Evolutionary conservation across 2,888 invertebrate genomes (phyloP), one percentile per base, ranked within the genome.

Genomic region (Harmothoe impar): DNA sequence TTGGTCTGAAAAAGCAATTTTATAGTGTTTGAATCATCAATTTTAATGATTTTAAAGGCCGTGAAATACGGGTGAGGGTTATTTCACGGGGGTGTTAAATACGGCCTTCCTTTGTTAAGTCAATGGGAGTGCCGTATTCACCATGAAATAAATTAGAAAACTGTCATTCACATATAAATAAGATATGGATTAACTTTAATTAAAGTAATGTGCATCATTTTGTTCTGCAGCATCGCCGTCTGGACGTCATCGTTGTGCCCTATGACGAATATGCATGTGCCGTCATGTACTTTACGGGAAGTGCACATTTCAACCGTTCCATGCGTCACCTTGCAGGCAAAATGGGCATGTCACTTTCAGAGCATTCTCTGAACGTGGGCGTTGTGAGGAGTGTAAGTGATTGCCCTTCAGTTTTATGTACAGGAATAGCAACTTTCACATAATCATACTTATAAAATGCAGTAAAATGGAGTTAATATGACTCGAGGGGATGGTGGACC

Each of bases 321-420:
- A 95, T 96, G 93, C 94, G 96, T 35, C 95, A 96, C 89, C 94
- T 96, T 77, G 96, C 96, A 3, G 94, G 95, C 89, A 96, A 95
- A 92, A 95, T 95, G 94, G 95, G 95, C 25, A 96, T 96, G 96
- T 95, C 96, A 51, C 94, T 96, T 15, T 96, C 96, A n/a, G 96
- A 96, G 92, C 96, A 96, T 93, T 95, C 95, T 0, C 94, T 96
- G 0, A 94, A 94, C 78, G 94, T 93, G 5, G 96, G 96, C 29
- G 95, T 96, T 33, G 97, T 97, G 96, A 97, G 97, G 95, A 94
- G 94, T 92, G 95, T 96, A 92, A 89, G 91, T 77, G 1, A n/a
- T 17, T 52, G 10, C 12, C 17, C 17, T 81, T 15, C 17, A 52
- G 54, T 17, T 17, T 52, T 52, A 52, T 17, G 77, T n/a, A n/a